phyloP scores from a whole-genome alignment of 1,140 invertebrate genomes.

The Akabosia matsudoensis region DNA sequence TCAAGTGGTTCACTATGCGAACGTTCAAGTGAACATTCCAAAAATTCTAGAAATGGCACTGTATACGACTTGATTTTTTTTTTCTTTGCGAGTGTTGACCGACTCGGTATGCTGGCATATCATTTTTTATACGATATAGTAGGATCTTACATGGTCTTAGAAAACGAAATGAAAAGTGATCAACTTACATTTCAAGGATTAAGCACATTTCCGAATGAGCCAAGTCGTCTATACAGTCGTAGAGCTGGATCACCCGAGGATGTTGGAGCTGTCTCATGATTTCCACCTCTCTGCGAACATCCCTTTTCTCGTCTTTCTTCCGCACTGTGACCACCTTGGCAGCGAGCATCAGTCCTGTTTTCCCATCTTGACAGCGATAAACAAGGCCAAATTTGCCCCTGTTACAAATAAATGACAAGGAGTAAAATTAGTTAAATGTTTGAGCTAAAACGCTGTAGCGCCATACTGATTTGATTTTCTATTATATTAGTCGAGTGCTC shows the following conservation, averaged over 20 bases:
- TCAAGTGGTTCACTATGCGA: no score
- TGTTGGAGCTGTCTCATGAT: slow-evolving; percentile 93
- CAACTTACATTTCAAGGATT: slow-evolving; percentile 90
- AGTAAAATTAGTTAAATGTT: no score
- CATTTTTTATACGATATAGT: no score
- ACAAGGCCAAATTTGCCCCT: slow-evolving; percentile 99
- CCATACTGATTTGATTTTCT: no score
- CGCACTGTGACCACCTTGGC: slow-evolving; percentile 89
- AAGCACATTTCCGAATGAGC: slow-evolving; percentile 88
- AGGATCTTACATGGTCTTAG: no score
- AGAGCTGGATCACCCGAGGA: slow-evolving; percentile 89
- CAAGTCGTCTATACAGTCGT: slow-evolving; percentile 82
- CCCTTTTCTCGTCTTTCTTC: slow-evolving; percentile 70
- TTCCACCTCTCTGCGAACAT: slow-evolving; percentile 91
- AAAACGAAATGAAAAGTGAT: not conserved
- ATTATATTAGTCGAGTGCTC: no score
- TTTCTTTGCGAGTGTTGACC: no score
- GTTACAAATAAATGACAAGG: slow-evolving; percentile 41
- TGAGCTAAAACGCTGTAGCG: no score
- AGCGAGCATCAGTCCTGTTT: slow-evolving; percentile 74
- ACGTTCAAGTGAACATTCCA: no score
- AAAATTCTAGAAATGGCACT: no score
- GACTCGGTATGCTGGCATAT: no score
- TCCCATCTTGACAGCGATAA: slow-evolving; percentile 83
- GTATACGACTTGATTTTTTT: no score